A percentile compares a stretch with the other conserved stretches of the same genome.
Conservation (phyloP, 2,888 invertebrate genomes). For the Nymphalis urticae region DNA sequence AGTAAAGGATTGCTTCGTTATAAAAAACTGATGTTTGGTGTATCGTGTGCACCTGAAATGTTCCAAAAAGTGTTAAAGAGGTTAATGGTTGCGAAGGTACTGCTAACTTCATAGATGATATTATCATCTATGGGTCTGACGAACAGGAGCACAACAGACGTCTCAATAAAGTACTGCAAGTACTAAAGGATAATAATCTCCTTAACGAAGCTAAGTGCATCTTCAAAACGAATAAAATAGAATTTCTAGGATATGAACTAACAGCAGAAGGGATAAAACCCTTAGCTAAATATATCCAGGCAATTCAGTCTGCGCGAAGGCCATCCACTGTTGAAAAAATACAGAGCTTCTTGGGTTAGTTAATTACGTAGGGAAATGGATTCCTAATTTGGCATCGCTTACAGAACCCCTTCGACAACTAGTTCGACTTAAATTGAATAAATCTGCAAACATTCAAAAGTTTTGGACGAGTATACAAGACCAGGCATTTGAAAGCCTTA, state of each 20-base stretch:
- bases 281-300: conserved; percentile 43
- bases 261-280: conserved; percentile 45
- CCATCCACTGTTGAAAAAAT: conserved; percentile 31
- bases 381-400: conserved; percentile 35
- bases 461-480: conserved; percentile 32
- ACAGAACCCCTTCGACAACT: conserved; percentile 32
- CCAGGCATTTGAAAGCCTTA: conserved; percentile 38
- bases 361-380: conserved; percentile 39
- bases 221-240: conserved; percentile 43
- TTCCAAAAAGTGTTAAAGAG: conserved; percentile 44
- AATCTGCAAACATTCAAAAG: conserved; percentile 11
- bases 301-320: conserved; percentile 39
- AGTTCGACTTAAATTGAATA: conserved; percentile 23
- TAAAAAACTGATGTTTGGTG: conserved; percentile 55
- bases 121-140: conserved; percentile 13
- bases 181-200: conserved; percentile 36
- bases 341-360: conserved; percentile 34
- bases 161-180: conserved; percentile 10
- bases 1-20: conserved; percentile 52
- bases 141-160: conserved; percentile 33
- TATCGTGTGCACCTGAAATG: conserved; percentile 44
- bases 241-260: conserved; percentile 36
- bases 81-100: conserved; percentile 41
- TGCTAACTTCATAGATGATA: conserved; percentile 41
- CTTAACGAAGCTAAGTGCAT: conserved; percentile 38